A percentile compares a stretch with the other conserved stretches of the same genome.
Conservation (phyloP, 2,113 vertebrate species). For the Spizaetus ornatus region DNA sequence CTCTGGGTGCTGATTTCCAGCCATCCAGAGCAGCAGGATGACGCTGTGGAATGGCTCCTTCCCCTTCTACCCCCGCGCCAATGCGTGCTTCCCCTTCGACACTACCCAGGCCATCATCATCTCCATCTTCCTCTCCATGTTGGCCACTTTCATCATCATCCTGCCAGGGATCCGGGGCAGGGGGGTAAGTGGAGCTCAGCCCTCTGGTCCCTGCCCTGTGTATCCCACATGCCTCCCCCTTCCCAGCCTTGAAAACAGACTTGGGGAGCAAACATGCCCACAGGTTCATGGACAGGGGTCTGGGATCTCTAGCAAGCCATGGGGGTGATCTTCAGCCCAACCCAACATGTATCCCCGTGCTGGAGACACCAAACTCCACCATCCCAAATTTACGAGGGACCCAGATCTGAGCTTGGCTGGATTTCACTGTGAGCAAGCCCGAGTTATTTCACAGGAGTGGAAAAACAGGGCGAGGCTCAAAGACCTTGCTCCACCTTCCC, state of each 20-base stretch:
- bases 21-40: constrained; percentile 69
- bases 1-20: neutral
- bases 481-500: neutral
- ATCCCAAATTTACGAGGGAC: neutral
- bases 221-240: neutral
- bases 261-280: neutral
- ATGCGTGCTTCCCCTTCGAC: constrained; percentile 75
- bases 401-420: neutral
- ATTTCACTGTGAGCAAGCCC: neutral
- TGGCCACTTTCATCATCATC: constrained; percentile 83
- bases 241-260: neutral
- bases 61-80: constrained; percentile 84
- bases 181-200: constrained; percentile 74
- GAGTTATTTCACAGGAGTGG: neutral
- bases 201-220: neutral
- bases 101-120: constrained; percentile 75
- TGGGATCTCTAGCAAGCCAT: neutral
- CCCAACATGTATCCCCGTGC: neutral
- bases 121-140: constrained; percentile 76
- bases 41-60: constrained; percentile 86
- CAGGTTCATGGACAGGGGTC: neutral
- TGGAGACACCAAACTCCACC: neutral
- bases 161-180: constrained; percentile 90
- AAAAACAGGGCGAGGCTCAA: neutral
- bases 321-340: neutral